Conservation (phyloP, 2,888 invertebrate genomes). For the Lepidochrysops patricia region DNA sequence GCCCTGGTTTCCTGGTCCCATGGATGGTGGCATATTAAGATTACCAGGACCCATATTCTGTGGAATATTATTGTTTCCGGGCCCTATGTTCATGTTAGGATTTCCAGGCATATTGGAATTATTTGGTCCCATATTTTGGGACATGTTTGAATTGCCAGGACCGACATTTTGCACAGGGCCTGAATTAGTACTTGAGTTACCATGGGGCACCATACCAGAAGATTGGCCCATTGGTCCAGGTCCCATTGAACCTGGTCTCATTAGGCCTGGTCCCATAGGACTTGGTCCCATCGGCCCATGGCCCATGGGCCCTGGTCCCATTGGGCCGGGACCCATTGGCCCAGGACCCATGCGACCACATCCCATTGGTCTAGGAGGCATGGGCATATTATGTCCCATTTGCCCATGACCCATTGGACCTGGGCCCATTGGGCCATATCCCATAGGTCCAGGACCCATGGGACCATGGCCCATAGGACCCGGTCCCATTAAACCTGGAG, state of each 20-base stretch:
- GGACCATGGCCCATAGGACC: neutral
- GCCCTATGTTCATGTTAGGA: conserved; percentile 47
- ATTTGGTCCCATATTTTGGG: conserved; percentile 22
- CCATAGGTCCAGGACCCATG: neutral
- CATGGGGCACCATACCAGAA: conserved; percentile 22
- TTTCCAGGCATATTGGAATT: conserved; percentile 41
- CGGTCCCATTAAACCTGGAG: conserved; percentile 18
- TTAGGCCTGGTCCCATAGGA: conserved; percentile 23
- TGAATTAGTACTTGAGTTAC: conserved; percentile 26
- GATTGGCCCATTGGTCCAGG: conserved; percentile 23
- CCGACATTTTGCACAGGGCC: conserved; percentile 29
- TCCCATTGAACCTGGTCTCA: conserved; percentile 23
- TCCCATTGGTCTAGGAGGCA: neutral
- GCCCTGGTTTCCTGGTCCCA: conserved; percentile 29
- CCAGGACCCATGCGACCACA: neutral
- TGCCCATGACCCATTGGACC: neutral
- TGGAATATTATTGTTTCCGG: conserved; percentile 45
- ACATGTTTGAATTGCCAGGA: conserved; percentile 36
- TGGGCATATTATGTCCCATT: neutral
- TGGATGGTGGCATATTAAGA: conserved; percentile 54
- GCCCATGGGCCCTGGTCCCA: conserved; percentile 22
- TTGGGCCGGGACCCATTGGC: conserved; percentile 6
- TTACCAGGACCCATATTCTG: conserved; percentile 58
- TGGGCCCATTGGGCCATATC: neutral
- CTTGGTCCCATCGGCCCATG: conserved; percentile 20